Conservation (phyloP, 2,113 vertebrate genomes). For the Microtus pennsylvanicus region DNA sequence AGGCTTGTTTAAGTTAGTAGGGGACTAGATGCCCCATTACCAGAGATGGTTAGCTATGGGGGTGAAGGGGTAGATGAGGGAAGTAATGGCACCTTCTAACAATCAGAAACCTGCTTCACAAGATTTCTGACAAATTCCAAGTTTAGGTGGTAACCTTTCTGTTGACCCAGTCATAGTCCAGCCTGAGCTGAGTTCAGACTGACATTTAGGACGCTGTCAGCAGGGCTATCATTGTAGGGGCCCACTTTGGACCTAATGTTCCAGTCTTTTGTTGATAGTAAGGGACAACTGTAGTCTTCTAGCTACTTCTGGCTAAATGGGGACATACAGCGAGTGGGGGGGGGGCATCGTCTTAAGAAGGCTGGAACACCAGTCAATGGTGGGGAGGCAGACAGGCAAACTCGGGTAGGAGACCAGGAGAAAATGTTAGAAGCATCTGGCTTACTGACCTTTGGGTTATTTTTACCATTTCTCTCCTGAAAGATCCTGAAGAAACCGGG, state of each 20-base stretch:
- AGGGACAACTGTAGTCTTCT: background rate
- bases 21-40: background rate
- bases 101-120: background rate
- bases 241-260: background rate
- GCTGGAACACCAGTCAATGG: background rate
- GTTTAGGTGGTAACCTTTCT: background rate
- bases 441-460: background rate
- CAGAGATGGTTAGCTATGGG: background rate
- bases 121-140: background rate
- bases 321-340: background rate
- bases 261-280: background rate
- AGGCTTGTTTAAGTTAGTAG: background rate
- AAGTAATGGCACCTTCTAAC: background rate
- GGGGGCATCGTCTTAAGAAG: fast-evolving
- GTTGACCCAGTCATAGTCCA: background rate
- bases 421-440: background rate
- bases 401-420: background rate
- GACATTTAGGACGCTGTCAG: background rate
- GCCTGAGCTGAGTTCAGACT: background rate
- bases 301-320: background rate
- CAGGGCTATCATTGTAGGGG: background rate
- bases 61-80: background rate
- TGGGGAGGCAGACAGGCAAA: background rate
- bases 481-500: background rate
- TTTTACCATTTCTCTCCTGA: background rate